These are phyloP conservation scores for Helogale parvula DNA, from an alignment of 2,113 vertebrate genomes.

Conservation along the genomic window DNA sequence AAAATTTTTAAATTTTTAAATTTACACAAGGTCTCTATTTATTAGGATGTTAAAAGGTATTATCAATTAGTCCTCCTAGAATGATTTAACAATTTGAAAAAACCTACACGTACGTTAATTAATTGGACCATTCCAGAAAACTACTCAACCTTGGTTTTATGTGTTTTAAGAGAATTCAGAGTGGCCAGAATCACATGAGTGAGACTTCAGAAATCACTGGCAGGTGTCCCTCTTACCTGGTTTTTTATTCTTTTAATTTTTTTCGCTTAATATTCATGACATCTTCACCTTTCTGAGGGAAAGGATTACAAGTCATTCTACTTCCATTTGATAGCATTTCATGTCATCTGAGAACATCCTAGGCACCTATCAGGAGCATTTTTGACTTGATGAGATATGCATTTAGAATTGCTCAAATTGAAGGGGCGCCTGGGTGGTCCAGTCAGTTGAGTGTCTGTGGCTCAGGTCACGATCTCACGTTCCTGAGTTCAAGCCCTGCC, in stretches of 20 bases:
- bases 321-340: background rate
- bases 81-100: background rate
- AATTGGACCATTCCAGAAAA: background rate
- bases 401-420: constrained; percentile 29
- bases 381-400: background rate
- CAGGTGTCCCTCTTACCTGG: background rate
- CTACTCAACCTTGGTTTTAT: background rate
- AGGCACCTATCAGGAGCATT: background rate
- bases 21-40: constrained; percentile 3
- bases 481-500: too few species aligned
- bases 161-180: background rate
- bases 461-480: too few species aligned
- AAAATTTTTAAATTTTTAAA: background rate
- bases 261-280: background rate
- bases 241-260: background rate
- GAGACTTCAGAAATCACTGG: background rate
- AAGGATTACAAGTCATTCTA: background rate
- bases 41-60: background rate
- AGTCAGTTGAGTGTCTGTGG: too few species aligned
- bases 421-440: too few species aligned
- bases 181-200: background rate
- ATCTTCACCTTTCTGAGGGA: background rate
- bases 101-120: background rate
- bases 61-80: background rate
- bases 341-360: background rate